These are phyloP conservation scores for Mormyrus hasselquistii DNA, from an alignment of 2,797 vertebrate genomes.

Conservation along the genomic window DNA sequence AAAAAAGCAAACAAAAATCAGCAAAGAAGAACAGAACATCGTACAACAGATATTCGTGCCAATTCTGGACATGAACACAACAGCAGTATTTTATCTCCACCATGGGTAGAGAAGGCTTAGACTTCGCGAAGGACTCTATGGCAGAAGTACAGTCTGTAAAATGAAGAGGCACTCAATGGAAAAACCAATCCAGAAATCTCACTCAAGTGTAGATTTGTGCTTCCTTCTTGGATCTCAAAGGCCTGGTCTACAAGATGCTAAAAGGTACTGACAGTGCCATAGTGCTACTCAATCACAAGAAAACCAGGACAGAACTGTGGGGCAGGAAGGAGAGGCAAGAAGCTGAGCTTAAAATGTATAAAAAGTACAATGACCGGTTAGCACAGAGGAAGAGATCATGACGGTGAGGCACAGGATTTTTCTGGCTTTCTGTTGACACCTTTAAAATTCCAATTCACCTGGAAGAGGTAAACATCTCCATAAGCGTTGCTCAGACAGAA, in stretches of 20 bases:
- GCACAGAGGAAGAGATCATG: background rate
- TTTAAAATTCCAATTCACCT: constrained; percentile 64
- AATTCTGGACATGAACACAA: background rate
- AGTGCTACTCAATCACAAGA: background rate
- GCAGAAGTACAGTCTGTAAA: background rate
- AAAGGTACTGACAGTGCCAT: background rate
- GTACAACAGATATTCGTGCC: background rate
- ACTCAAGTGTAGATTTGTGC: background rate
- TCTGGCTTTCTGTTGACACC: background rate
- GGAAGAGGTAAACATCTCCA: constrained; percentile 85
- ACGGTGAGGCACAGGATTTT: background rate
- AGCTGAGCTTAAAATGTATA: background rate
- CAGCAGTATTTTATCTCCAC: background rate
- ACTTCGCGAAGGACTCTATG: background rate
- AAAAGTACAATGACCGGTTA: background rate
- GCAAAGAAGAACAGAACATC: background rate
- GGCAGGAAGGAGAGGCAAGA: background rate
- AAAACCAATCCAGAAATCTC: background rate
- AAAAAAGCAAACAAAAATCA: background rate
- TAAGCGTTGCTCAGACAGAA: constrained; percentile 90
- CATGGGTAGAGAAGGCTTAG: background rate
- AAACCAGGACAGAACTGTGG: background rate
- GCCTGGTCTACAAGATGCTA: background rate
- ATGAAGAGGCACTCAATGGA: background rate
- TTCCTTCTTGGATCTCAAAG: background rate